Base-by-base conservation (phyloP, 2,888 invertebrate genomes). In the Caenorhabditis angaria region DNA sequence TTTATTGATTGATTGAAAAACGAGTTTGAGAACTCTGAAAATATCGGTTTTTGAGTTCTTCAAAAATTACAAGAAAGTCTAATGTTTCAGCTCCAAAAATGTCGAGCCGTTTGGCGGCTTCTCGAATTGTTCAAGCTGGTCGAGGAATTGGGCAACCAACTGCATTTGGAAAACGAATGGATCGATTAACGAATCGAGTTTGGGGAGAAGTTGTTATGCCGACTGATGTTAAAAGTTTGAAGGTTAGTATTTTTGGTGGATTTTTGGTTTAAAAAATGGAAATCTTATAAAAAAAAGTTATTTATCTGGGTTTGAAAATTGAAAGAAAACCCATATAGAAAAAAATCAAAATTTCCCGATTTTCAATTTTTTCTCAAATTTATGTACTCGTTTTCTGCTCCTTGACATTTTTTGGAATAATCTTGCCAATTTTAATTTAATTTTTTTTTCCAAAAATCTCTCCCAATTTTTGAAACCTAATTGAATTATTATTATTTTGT, bases 101-200 rank as follows among this genome's bases (percentile, higher is more conserved):
- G 69, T 28, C 61, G 3, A 32, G 58, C 12, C 65, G 81, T 3
- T 60, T 81, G 41, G 79, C 77, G 24, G 82, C 83, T 8, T 82
- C 82, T 4, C 70, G 82, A 47, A 82, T 85, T 29, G 58, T 67
- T 8, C 81, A 83, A 50, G 76, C 73, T 24, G 76, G 77, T 8
- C 65, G 84, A 47, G 83, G 84, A 55, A 70, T 86, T 55, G 64
- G 72, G 12, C 70, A 76, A 59, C 76, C 76, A 22, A 83, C 86
- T 12, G 70, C 82, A 12, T 84, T 78, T 65, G 86, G 85, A 54
- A 86, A 85, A 73, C 70, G 86, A 61, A 84, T 86, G 81, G 83
- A 81, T 35, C 70, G 80, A 57, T 67, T 80, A 51, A 65, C 73
- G 28, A 71, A 73, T 64, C 62, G 80, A 41, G 70, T 80, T 48